phyloP scores from a whole-genome alignment of 2,888 invertebrate species.

The Archips crataeganus region DNA sequence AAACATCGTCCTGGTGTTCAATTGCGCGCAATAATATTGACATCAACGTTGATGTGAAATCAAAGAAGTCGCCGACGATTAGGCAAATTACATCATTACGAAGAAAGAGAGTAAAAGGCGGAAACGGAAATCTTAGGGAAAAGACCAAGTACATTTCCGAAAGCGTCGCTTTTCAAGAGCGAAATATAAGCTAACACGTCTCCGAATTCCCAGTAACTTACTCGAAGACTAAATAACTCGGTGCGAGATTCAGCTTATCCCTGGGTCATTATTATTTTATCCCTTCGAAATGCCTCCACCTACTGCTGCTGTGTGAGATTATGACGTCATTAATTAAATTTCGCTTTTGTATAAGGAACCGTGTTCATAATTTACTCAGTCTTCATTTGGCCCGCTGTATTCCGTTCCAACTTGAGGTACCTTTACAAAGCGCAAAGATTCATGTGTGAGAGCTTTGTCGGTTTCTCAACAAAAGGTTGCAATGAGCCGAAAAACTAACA shows the following conservation, averaged over 20 bases:
- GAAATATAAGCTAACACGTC: constrained; percentile 40
- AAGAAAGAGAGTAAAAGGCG: constrained; percentile 40
- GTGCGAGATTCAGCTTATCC: constrained; percentile 25
- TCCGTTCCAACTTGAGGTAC: constrained; percentile 12
- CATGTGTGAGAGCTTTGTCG: constrained; percentile 21
- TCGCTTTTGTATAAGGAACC: constrained; percentile 30
- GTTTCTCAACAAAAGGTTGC: constrained; percentile 29
- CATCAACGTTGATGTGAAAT: constrained; percentile 22
- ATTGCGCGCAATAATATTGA: constrained; percentile 30
- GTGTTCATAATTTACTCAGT: constrained; percentile 29
- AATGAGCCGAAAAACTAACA: constrained; percentile 33
- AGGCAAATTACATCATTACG: constrained; percentile 40
- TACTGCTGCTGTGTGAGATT: constrained; percentile 12
- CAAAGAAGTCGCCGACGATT: constrained; percentile 29
- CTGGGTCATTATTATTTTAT: constrained; percentile 36
- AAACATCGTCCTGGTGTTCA: constrained; percentile 10
- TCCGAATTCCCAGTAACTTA: constrained; percentile 20
- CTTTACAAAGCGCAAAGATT: constrained; percentile 32
- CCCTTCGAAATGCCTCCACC: constrained; percentile 21
- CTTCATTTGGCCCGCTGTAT: constrained; percentile 20
- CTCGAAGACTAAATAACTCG: constrained; percentile 35
- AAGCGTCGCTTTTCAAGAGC: constrained; percentile 34
- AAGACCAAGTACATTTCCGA: constrained; percentile 40
- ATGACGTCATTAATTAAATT: constrained; percentile 30
- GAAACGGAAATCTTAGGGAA: constrained; percentile 38